Conservation (phyloP, 92 coral and sea anemone species). For the Paragorgia papillata region DNA sequence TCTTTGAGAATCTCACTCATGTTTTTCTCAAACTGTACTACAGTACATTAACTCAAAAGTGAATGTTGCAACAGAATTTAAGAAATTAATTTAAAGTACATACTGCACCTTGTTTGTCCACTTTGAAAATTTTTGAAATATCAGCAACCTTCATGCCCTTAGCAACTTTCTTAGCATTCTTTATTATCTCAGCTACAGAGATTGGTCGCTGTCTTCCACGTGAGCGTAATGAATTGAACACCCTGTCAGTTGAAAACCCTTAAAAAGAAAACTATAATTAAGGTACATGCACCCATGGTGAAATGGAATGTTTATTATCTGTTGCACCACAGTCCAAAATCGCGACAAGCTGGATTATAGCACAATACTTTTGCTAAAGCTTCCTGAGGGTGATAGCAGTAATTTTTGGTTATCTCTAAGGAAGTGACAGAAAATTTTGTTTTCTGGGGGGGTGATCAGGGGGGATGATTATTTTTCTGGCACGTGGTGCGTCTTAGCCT, state of each 20-base stretch:
- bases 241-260: constrained; percentile 28
- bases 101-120: constrained; percentile 19
- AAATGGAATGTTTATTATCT: neutral
- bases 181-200: constrained; percentile 4
- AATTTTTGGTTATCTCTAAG: too few relatives aligned
- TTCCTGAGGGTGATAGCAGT: too few relatives aligned
- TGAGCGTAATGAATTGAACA: constrained; percentile 4
- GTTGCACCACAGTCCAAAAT: too few relatives aligned
- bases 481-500: too few relatives aligned
- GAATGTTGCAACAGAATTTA: neutral
- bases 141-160: constrained; percentile 4
- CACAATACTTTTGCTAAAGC: too few relatives aligned
- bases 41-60: too few relatives aligned
- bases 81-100: neutral
- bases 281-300: neutral
- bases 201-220: constrained; percentile 9
- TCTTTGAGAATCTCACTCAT: too few relatives aligned
- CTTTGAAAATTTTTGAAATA: neutral
- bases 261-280: constrained; percentile 1
- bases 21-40: too few relatives aligned
- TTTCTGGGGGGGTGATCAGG: too few relatives aligned
- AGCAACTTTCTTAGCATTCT: neutral
- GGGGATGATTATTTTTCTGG: too few relatives aligned
- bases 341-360: too few relatives aligned
- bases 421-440: too few relatives aligned